These are phyloP conservation scores for Drosophila leontia DNA, from an alignment of 1,140 invertebrate species.

Conservation along the genomic window DNA sequence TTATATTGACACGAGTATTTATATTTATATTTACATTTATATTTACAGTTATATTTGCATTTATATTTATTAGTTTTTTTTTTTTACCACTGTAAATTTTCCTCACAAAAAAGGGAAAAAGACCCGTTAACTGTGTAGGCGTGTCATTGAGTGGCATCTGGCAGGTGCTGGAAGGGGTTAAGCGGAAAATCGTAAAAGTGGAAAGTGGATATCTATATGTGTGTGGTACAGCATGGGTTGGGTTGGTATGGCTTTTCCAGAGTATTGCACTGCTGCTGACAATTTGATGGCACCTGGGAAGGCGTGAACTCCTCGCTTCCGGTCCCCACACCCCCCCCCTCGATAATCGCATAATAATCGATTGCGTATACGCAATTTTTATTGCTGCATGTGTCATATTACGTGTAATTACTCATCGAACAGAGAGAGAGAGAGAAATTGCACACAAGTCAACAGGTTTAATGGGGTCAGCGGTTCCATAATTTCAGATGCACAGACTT, in stretches of 20 bases:
- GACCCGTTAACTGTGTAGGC: constrained; percentile 13
- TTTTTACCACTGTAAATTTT: neutral
- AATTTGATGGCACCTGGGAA: constrained; percentile 30
- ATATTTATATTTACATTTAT: neutral
- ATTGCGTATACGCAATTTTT: constrained; percentile 45
- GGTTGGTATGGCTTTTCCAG: neutral
- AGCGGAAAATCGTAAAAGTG: constrained; percentile 12
- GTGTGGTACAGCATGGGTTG: neutral
- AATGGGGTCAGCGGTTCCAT: neutral
- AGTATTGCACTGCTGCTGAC: constrained; percentile 28
- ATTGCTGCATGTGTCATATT: constrained; percentile 38
- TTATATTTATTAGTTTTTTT: neutral
- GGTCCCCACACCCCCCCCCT: neutral
- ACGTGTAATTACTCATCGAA: constrained; percentile 14
- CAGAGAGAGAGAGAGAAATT: neutral
- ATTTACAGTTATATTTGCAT: neutral
- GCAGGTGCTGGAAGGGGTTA: neutral
- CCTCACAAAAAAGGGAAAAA: neutral
- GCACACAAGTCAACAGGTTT: constrained; percentile 16
- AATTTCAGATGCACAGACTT: neutral
- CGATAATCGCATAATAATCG: constrained; percentile 25
- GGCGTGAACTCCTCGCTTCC: constrained; percentile 7
- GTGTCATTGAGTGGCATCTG: constrained; percentile 44
- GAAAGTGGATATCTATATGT: neutral
- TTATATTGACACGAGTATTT: neutral